Evolutionary conservation across 2,113 vertebrate species (phyloP), one percentile per base, ranked within the genome.

Genomic region (Mystacornis crossleyi): DNA sequence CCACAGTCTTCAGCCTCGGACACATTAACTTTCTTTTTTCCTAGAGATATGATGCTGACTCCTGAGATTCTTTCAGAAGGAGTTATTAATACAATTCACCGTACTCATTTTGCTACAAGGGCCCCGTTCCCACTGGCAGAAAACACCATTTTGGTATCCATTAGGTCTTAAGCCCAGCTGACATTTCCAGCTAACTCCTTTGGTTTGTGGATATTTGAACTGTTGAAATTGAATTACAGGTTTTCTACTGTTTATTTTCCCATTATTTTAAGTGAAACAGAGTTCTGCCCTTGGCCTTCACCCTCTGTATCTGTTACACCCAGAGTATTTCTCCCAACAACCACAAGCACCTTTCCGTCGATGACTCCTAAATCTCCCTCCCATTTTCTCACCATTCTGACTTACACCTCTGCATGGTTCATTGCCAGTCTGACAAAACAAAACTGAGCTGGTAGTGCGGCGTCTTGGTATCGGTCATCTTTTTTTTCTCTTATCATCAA

Each of bases 401-500:
- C 71, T 92, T 96, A 34, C 54, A 73, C 20, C 88, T 94, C 55
- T 0, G 26, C 42, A 86, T 81, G 71, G 90, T 92, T 95, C 92
- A 92, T 0, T 8, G 12, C 67, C 80, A 81, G 80, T 62, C 72
- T 93, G 89, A 81, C 93, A 93, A 95, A 93, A 95, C 89, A 95
- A 77, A 96, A 90, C 64, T 66, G 82, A 95, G 89, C 75, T 86
- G 89, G 75, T 74, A 97, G 94, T 10, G 29, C 67, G 89, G 94
- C 3, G 13, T 71, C 94, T 81, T 31, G 67, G 34, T 95, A 95
- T 95, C 94, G 92, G 86, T 83, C 89, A 93, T 95, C 94, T 96
- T 81, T 65, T 66, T 84, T 86, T 25, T 33, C 24, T 84, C 79
- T 86, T 93, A 96, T 86, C 94, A 90, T 93, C 79, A 92, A 45